Evolutionary conservation across 2,797 vertebrate genomes (phyloP).

Genomic region (Sebastes hubbsi): DNA sequence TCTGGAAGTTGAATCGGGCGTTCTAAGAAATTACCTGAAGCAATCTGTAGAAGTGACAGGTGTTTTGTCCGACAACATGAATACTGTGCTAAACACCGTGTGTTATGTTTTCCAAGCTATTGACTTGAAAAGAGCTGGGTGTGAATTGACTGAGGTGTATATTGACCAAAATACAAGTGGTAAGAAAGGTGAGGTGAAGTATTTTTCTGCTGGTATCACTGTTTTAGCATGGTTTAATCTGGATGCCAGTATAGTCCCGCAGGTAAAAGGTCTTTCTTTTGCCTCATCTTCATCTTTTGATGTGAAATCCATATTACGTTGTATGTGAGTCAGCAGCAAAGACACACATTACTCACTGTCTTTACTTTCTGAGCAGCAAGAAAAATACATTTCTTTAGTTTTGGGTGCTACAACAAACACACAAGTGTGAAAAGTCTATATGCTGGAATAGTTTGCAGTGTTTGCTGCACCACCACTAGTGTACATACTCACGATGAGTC

Average conservation of each 20-base stretch:
- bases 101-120: not conserved
- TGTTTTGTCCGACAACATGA: slow-evolving; percentile 10
- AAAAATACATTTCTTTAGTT: not conserved
- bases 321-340: slow-evolving; percentile 32
- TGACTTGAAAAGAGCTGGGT: not conserved
- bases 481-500: not conserved
- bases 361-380: slow-evolving; percentile 8
- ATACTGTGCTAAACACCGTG: slow-evolving; percentile 4
- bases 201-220: slow-evolving; percentile 5
- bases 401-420: not conserved
- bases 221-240: slow-evolving; percentile 10
- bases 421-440: not conserved
- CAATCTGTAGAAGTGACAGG: slow-evolving; percentile 42
- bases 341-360: slow-evolving; percentile 13
- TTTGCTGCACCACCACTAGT: not conserved
- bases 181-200: not conserved
- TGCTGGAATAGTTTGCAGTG: not conserved
- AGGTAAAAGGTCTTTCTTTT: slow-evolving; percentile 16
- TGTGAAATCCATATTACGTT: slow-evolving; percentile 28
- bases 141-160: not conserved
- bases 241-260: slow-evolving; percentile 4
- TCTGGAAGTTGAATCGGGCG: slow-evolving; percentile 45
- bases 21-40: slow-evolving; percentile 46
- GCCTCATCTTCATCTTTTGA: slow-evolving; percentile 38
- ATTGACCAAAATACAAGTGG: not conserved